phyloP scores from a whole-genome alignment of 1,140 invertebrate genomes.

The Anagrus nilaparvatae region DNA sequence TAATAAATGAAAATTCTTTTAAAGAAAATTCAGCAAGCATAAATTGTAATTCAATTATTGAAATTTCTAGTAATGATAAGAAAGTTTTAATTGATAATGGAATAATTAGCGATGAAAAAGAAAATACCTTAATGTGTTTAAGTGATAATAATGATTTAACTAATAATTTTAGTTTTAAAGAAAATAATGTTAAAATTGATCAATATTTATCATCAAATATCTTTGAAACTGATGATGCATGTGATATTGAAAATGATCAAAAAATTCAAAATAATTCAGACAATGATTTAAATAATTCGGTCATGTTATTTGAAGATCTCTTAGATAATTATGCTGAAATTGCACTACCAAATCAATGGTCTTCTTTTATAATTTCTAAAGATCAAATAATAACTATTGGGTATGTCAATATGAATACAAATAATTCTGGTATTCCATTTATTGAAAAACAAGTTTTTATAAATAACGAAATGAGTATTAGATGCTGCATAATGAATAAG shows the following conservation, averaged over 20 bases:
- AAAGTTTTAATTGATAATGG: too few relatives aligned
- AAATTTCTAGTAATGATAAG: too few relatives aligned
- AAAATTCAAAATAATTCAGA: neutral
- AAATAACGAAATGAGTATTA: conserved; percentile 33
- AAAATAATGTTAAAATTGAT: too few relatives aligned
- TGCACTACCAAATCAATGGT: conserved; percentile 32
- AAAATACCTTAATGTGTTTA: too few relatives aligned
- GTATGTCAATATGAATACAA: conserved; percentile 28
- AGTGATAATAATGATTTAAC: too few relatives aligned
- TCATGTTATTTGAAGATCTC: conserved; percentile 35
- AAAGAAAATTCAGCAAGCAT: too few relatives aligned
- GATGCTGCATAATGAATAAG: conserved; percentile 26
- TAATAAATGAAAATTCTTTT: too few relatives aligned
- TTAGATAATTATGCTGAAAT: conserved; percentile 34
- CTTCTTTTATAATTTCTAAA: conserved; percentile 29
- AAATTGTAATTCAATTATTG: too few relatives aligned
- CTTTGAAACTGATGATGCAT: too few relatives aligned
- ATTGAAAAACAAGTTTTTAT: conserved; percentile 34
- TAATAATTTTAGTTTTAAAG: too few relatives aligned
- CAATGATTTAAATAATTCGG: neutral
- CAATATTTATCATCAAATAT: too few relatives aligned
- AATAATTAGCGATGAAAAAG: too few relatives aligned
- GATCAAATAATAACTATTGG: conserved; percentile 30
- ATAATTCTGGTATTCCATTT: conserved; percentile 29
- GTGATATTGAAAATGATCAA: neutral